Percentiles rank a stretch among this genome's conserved stretches.
Conservation (phyloP, 2,888 invertebrate species). For the Drosophila cognata region DNA sequence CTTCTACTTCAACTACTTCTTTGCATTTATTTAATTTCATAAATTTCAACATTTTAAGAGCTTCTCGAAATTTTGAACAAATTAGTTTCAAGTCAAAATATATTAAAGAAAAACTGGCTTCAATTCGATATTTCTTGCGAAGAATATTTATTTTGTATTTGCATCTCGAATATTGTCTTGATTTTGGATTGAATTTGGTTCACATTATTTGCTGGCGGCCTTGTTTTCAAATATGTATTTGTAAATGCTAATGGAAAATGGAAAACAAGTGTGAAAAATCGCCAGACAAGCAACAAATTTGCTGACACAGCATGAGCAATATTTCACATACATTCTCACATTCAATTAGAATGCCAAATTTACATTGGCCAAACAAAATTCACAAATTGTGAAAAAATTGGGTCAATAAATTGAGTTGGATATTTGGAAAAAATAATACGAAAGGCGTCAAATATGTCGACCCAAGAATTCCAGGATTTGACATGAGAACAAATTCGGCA, state of each 20-base stretch:
- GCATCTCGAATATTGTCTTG: background rate
- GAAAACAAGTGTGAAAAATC: conserved; percentile 55
- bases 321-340: background rate
- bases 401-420: background rate
- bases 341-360: background rate
- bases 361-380: conserved; percentile 4
- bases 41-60: background rate
- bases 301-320: conserved; percentile 6
- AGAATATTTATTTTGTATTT: background rate
- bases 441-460: background rate
- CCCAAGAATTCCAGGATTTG: background rate
- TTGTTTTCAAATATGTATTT: conserved; percentile 24
- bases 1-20: background rate
- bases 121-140: background rate
- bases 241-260: conserved; percentile 27
- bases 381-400: conserved; percentile 4
- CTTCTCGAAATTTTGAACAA: too few species aligned
- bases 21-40: background rate
- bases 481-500: background rate
- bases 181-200: background rate
- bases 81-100: background rate
- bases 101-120: background rate
- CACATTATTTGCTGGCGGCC: conserved; percentile 19
- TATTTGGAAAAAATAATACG: background rate
- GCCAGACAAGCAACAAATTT: conserved; percentile 25